phyloP scores from a whole-genome alignment of 2,888 invertebrate species.

The Eutolmus rufibarbis region DNA sequence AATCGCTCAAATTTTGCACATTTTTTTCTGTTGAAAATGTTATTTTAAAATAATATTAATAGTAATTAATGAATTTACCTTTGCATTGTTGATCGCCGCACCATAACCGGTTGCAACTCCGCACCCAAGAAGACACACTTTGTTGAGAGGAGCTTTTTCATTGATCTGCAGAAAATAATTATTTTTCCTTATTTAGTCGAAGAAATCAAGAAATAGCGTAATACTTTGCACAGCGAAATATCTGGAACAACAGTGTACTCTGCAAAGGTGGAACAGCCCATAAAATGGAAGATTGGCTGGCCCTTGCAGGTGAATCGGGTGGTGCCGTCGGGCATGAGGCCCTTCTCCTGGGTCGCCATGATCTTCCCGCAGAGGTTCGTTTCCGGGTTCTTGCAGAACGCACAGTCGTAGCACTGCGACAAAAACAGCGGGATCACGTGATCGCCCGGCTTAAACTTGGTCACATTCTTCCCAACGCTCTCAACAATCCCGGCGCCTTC shows the following conservation, averaged over 20 bases:
- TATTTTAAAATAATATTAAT: too few relatives aligned
- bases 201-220: background rate
- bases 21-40: too few relatives aligned
- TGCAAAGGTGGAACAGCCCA: constrained; percentile 95
- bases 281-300: constrained; percentile 84
- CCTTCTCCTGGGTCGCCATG: constrained; percentile 82
- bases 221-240: constrained; percentile 92
- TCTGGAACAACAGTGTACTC: constrained; percentile 96
- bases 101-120: constrained; percentile 96
- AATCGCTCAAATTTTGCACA: too few relatives aligned
- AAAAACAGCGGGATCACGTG: constrained; percentile 96
- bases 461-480: constrained; percentile 92
- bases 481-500: constrained; percentile 98
- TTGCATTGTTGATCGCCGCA: constrained; percentile 89
- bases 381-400: constrained; percentile 93
- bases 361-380: constrained; percentile 98
- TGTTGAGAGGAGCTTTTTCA: constrained; percentile 79
- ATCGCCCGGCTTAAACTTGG: constrained; percentile 86
- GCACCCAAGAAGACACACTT: constrained; percentile 90
- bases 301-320: constrained; percentile 75
- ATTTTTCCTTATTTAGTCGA: background rate
- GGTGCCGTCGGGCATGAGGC: constrained; percentile 92
- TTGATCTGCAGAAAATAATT: constrained; percentile 66
- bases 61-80: constrained; percentile 65
- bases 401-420: constrained; percentile 96